phyloP scores from a whole-genome alignment of 1,140 invertebrate genomes.

The Lutraria rhynchaena region DNA sequence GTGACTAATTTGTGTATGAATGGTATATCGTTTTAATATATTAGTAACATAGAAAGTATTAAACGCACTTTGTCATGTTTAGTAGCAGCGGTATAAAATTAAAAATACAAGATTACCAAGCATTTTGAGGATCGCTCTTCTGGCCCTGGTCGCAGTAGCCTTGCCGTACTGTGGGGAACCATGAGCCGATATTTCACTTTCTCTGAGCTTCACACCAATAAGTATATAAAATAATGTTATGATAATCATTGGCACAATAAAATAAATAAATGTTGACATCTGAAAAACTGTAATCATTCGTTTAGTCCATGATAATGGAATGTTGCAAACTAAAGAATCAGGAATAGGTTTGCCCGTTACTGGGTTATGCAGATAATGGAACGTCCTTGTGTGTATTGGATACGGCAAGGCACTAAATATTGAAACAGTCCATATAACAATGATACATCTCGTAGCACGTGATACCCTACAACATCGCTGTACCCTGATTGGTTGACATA shows the following conservation, averaged over 20 bases:
- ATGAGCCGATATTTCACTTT: conserved; percentile 63
- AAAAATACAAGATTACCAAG: conserved; percentile 60
- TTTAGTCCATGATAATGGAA: conserved; percentile 67
- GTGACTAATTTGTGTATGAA: too few relatives aligned
- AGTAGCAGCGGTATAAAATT: too few relatives aligned
- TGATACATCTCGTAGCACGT: conserved; percentile 90
- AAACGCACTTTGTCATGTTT: too few relatives aligned
- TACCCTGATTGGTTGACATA: conserved; percentile 94
- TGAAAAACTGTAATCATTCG: conserved; percentile 73
- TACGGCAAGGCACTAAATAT: conserved; percentile 90
- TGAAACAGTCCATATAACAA: conserved; percentile 90
- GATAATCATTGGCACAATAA: conserved; percentile 81
- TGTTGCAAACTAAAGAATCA: conserved; percentile 79
- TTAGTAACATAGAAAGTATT: too few relatives aligned
- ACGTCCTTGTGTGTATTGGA: conserved; percentile 76
- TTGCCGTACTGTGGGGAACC: conserved; percentile 47
- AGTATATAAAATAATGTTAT: conserved; percentile 81
- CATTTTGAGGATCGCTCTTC: conserved; percentile 61
- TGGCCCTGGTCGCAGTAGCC: conserved; percentile 36
- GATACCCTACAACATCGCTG: conserved; percentile 89
- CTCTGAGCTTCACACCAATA: conserved; percentile 80
- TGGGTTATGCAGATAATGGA: conserved; percentile 68
- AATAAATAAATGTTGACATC: conserved; percentile 81
- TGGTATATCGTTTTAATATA: too few relatives aligned
- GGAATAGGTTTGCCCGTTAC: conserved; percentile 65